Conservation (phyloP, 1,140 invertebrate genomes). For the Drosophila saltans region DNA sequence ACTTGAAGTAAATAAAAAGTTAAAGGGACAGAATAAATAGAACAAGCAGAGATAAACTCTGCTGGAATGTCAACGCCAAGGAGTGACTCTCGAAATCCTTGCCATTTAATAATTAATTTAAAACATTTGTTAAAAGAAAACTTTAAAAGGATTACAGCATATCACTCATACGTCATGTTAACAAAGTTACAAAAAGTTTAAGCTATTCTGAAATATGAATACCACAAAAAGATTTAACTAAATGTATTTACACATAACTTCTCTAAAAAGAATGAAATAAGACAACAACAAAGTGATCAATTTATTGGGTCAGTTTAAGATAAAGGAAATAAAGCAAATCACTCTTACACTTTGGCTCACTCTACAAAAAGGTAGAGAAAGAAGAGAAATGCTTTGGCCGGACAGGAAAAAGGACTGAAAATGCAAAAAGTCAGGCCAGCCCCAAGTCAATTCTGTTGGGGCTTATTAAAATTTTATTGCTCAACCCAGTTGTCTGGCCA, state of each 20-base stretch:
- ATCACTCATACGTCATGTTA: constrained; percentile 1
- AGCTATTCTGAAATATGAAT: no score
- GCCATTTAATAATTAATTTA: background rate
- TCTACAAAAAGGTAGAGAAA: background rate
- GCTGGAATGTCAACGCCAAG: no score
- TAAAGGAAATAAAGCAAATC: background rate
- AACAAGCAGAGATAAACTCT: no score
- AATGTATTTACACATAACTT: no score
- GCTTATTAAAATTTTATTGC: constrained; percentile 67
- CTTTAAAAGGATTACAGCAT: no score
- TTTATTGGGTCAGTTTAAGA: no score
- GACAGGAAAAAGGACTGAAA: constrained; percentile 10
- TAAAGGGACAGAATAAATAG: background rate
- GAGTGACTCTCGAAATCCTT: no score
- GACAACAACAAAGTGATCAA: no score
- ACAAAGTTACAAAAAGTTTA: no score
- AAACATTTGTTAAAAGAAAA: background rate
- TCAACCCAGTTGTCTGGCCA: constrained; percentile 45
- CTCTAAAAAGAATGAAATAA: no score
- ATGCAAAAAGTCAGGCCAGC: constrained; percentile 26
- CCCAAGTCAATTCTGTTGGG: constrained; percentile 30
- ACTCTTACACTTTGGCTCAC: background rate
- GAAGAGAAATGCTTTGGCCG: background rate
- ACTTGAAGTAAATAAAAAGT: background rate
- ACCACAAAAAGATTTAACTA: background rate